Evolutionary conservation across 1,140 invertebrate genomes (phyloP), one percentile per base, ranked within the genome.

Genomic region (Argopecten irradians): DNA sequence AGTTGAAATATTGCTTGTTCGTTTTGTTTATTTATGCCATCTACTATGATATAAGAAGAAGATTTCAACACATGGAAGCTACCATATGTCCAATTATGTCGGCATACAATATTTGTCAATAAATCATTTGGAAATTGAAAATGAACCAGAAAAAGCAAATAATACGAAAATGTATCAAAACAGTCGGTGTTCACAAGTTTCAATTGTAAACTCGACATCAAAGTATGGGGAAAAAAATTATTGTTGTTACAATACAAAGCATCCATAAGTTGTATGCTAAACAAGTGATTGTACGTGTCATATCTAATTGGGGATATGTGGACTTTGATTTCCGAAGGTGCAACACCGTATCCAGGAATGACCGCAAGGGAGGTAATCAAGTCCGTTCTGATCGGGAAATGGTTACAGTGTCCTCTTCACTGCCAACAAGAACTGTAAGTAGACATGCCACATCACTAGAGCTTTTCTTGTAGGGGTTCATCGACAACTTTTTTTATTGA

Each of bases 381-480:
- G 16, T 82, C 87, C 14, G 92, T 93, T 0, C 84, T 89, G 16
- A 90, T 89, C 43, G 93, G 93, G 33, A 92, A 91, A 32, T 91
- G 89, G 71, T 43, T 93, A 87, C 91, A 92, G 36, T 87, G 90
- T 82, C 93, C 93, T 19, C 88, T 92, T 3, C 91, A 92, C 85
- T 93, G 93, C 39, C 91, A 89, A 86, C 90, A 92, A 46, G 91
- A 93, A 86, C 82, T 93, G 92, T 93, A 87, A 90, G 93, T 93
- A 35, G 14, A 19, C 8, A 19, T 33, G 33, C 28, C 19, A 22
- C 22, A 84, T 33, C 19, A 16, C 83, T 87, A 34, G 0, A 13
- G 32, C 28, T n/a, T 33, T 19, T 22, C 22, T 22, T 19, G 0
- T 55, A 28, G 43, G 34, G 43, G 28, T 33, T 43, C 71, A 22